phyloP scores from a whole-genome alignment of 37 sponge, comb jelly and placozoan species.

The Agelas oroides region DNA sequence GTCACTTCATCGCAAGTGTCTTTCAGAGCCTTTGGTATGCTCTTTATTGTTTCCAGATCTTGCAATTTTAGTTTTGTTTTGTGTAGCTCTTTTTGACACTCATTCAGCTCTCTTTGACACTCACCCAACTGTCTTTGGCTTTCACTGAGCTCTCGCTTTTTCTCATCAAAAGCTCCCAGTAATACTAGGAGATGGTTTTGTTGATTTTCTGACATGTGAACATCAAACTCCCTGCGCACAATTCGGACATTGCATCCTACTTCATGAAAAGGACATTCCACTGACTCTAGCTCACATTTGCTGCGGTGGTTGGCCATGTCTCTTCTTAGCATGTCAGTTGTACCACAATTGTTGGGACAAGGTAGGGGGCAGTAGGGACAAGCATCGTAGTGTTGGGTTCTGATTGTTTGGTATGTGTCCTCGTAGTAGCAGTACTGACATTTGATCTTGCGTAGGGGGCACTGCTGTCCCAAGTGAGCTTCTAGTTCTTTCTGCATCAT shows the following conservation, averaged over 20 bases:
- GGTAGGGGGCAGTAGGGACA: constrained; percentile 9
- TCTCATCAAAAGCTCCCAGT: not conserved
- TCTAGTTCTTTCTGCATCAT: not conserved
- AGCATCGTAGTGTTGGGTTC: not conserved
- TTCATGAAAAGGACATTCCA: not conserved
- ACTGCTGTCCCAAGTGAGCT: not conserved
- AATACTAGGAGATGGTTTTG: not conserved
- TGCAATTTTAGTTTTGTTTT: too few relatives aligned
- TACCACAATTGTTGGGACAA: constrained; percentile 50
- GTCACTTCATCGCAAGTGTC: too few relatives aligned
- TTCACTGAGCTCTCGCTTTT: not conserved
- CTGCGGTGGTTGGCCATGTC: not conserved
- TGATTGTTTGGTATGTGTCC: not conserved
- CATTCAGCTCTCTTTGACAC: too few relatives aligned
- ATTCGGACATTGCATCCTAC: not conserved
- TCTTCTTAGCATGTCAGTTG: not conserved
- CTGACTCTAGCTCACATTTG: not conserved
- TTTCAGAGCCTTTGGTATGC: too few relatives aligned
- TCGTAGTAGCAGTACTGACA: constrained; percentile 16
- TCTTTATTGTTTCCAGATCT: too few relatives aligned
- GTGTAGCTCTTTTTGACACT: too few relatives aligned
- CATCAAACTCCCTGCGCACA: not conserved
- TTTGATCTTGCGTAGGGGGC: not conserved
- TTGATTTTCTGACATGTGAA: not conserved
- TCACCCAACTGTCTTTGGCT: too few relatives aligned